phyloP scores from a whole-genome alignment of 2,888 invertebrate genomes.

The Nyleta sp. region DNA sequence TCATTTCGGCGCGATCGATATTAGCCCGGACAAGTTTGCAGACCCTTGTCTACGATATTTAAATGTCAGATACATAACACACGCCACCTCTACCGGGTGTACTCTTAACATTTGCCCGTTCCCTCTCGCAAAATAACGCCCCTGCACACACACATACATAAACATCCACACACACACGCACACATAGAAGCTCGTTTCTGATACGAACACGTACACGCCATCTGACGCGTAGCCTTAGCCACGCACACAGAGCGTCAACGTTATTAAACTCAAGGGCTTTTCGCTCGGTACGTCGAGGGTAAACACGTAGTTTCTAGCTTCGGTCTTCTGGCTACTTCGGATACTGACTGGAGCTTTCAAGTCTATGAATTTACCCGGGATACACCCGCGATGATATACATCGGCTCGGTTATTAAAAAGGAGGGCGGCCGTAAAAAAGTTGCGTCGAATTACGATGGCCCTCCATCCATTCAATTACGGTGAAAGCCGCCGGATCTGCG shows the following conservation, averaged over 20 bases:
- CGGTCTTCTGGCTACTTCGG: slow-evolving; percentile 64
- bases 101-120: slow-evolving; percentile 73
- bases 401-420: slow-evolving; percentile 62
- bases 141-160: slow-evolving; percentile 15
- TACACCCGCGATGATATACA: slow-evolving; percentile 52
- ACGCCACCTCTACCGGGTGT: slow-evolving; percentile 72
- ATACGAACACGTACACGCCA: slow-evolving; percentile 42
- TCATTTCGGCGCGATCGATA: slow-evolving; percentile 63
- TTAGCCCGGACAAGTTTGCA: slow-evolving; percentile 47
- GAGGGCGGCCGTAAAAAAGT: slow-evolving; percentile 35
- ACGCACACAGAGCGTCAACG: slow-evolving; percentile 66
- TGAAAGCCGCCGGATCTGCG: slow-evolving; percentile 37
- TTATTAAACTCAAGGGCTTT: slow-evolving; percentile 78
- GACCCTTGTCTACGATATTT: slow-evolving; percentile 77
- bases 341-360: slow-evolving; percentile 67
- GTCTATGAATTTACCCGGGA: slow-evolving; percentile 64
- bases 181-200: slow-evolving; percentile 13
- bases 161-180: slow-evolving; percentile 12
- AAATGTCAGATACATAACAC: slow-evolving; percentile 81
- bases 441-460: slow-evolving; percentile 40
- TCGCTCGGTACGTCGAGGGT: slow-evolving; percentile 73
- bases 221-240: slow-evolving; percentile 33
- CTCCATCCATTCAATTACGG: slow-evolving; percentile 53
- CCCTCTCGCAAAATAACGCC: slow-evolving; percentile 57
- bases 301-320: slow-evolving; percentile 70